Percentiles rank a stretch among this genome's conserved stretches.
These are phyloP conservation scores for Peribatodes rhomboidaria DNA, from an alignment of 2,888 invertebrate species.

Conservation along the genomic window DNA sequence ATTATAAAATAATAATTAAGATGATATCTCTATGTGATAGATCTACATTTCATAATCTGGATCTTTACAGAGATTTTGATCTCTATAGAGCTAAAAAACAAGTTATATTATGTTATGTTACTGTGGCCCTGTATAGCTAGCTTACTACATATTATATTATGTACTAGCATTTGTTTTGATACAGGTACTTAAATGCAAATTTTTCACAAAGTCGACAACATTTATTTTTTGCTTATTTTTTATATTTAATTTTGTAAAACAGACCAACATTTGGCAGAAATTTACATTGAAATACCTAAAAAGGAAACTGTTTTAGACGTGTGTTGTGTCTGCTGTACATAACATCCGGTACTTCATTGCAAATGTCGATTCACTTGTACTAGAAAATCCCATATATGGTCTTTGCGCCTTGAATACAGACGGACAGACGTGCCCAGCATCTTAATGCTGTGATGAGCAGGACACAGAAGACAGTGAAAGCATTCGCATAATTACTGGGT, in stretches of 20 bases:
- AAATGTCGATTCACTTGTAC: slow-evolving; percentile 22
- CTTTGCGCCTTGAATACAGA: slow-evolving; percentile 23
- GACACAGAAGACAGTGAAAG: slow-evolving; percentile 37
- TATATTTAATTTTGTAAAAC: too few relatives aligned
- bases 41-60: not conserved
- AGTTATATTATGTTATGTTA: not conserved
- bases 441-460: slow-evolving; percentile 23
- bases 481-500: slow-evolving; percentile 29
- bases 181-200: too few relatives aligned
- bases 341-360: slow-evolving; percentile 29
- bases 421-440: slow-evolving; percentile 21
- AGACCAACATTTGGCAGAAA: too few relatives aligned
- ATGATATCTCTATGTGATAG: not conserved
- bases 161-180: too few relatives aligned
- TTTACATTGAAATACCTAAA: too few relatives aligned
- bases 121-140: too few relatives aligned
- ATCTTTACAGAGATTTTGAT: too few relatives aligned
- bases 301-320: slow-evolving; percentile 5
- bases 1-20: not conserved
- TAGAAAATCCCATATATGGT: slow-evolving; percentile 23
- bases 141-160: too few relatives aligned
- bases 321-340: slow-evolving; percentile 7
- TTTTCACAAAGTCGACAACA: too few relatives aligned
- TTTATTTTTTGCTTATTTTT: too few relatives aligned
- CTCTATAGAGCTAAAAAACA: not conserved